Percentiles rank a stretch among this genome's conserved stretches.
Conservation (phyloP, 1,140 invertebrate genomes). For the Rhizoglyphus robini region DNA sequence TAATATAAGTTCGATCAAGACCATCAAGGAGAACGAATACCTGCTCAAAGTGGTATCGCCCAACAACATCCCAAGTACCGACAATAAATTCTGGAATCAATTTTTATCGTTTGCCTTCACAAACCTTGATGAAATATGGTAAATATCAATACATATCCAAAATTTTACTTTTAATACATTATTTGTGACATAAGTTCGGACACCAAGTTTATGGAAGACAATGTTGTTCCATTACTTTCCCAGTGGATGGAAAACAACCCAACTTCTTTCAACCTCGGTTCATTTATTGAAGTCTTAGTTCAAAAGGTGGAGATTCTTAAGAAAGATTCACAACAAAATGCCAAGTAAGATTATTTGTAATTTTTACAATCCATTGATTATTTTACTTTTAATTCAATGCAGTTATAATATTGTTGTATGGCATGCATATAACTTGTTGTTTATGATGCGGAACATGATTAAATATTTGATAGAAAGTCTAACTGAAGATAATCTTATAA, state of each 20-base stretch:
- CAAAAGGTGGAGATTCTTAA: constrained; percentile 60
- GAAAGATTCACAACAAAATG: constrained; percentile 30
- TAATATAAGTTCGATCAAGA: constrained; percentile 39
- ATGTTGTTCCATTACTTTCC: constrained; percentile 11
- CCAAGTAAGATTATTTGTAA: constrained; percentile 10
- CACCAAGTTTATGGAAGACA: constrained; percentile 16
- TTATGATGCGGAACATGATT: constrained; percentile 69
- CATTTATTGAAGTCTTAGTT: constrained; percentile 68
- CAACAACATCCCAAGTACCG: constrained; percentile 64
- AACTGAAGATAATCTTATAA: constrained; percentile 39
- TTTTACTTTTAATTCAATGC: not conserved
- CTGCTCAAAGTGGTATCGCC: constrained; percentile 59
- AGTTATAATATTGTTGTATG: constrained; percentile 39
- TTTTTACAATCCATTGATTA: not conserved
- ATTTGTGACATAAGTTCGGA: constrained; percentile 18
- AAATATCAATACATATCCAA: constrained; percentile 23
- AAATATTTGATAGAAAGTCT: constrained; percentile 66
- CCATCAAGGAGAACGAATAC: constrained; percentile 65
- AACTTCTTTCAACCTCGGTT: constrained; percentile 68
- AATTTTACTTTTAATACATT: constrained; percentile 25
- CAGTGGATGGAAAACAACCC: constrained; percentile 49
- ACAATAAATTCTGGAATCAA: constrained; percentile 76
- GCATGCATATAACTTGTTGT: constrained; percentile 87
- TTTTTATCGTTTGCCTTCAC: constrained; percentile 78
- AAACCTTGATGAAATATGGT: constrained; percentile 52